phyloP scores from a whole-genome alignment of 53 echinoderm and acorn worm genomes.

The Stichopus horrens region DNA sequence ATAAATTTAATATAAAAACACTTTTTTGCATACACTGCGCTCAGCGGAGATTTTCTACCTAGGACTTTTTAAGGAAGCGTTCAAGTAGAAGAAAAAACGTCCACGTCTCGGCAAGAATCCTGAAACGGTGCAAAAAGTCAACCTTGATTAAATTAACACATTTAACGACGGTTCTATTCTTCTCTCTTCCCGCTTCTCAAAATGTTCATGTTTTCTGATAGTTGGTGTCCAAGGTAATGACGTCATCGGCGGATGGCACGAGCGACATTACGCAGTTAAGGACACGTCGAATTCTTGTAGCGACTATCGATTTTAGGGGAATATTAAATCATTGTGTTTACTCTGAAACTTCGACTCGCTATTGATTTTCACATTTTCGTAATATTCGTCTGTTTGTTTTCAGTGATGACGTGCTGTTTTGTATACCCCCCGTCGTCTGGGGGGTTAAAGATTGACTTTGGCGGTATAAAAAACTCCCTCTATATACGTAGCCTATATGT shows the following conservation, averaged over 20 bases:
- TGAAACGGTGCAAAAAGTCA: constrained; percentile 41
- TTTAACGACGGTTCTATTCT: constrained; percentile 8
- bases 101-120: constrained; percentile 19
- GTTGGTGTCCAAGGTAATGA: constrained; percentile 13
- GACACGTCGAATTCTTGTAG: constrained; percentile 13
- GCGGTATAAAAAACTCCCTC: no score
- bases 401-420: no score
- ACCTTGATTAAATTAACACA: constrained; percentile 42
- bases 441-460: no score
- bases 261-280: constrained; percentile 30
- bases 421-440: no score
- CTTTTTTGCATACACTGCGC: constrained; percentile 14
- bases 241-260: constrained; percentile 16
- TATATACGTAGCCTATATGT: no score
- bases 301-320: background rate
- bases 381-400: no score
- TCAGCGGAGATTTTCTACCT: constrained; percentile 15
- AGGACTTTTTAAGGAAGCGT: background rate
- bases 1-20: constrained; percentile 40
- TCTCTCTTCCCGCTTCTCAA: background rate
- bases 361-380: constrained; percentile 25
- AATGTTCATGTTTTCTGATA: background rate
- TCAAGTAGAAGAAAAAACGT: background rate
- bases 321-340: constrained; percentile 44
- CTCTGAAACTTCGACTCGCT: constrained; percentile 28